Evolutionary conservation across 2,113 vertebrate genomes (phyloP).

Genomic region (Nettapus auritus): DNA sequence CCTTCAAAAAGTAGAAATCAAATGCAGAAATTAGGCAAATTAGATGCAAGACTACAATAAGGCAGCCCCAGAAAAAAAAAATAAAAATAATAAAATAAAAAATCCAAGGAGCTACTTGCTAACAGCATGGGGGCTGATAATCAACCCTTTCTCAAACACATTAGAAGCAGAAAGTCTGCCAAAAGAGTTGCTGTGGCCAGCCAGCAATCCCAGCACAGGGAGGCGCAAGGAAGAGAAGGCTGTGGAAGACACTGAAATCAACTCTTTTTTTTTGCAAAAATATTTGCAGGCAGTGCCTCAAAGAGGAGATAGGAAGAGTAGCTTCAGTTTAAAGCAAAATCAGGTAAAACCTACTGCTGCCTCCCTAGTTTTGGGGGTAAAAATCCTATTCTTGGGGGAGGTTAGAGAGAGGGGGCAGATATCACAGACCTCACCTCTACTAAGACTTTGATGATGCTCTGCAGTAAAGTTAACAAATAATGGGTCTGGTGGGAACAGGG

Average conservation of each 20-base stretch:
- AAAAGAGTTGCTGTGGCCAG: not conserved
- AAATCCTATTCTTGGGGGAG: accelerated
- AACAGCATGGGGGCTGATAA: not conserved
- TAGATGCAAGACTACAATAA: slow-evolving; percentile 4
- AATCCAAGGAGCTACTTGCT: not conserved
- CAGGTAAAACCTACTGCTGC: not conserved
- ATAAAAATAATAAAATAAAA: slow-evolving; percentile 16
- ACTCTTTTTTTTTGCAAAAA: not conserved
- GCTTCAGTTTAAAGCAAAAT: not conserved
- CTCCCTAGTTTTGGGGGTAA: not conserved
- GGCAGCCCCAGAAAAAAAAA: slow-evolving; percentile 19
- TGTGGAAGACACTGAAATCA: not conserved
- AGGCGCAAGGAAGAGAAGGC: not conserved
- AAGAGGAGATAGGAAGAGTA: not conserved
- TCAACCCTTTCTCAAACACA: slow-evolving; percentile 4
- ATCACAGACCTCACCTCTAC: accelerated
- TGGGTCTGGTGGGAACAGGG: not conserved
- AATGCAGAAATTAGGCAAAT: slow-evolving; percentile 52
- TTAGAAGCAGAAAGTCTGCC: not conserved
- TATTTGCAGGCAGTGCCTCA: not conserved
- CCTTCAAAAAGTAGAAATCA: slow-evolving; percentile 29
- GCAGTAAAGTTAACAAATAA: not conserved
- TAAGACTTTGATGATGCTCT: not conserved
- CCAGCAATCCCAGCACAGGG: not conserved
- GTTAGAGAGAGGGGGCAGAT: no score